Evolutionary conservation across 2,113 vertebrate species (phyloP), one percentile per base, ranked within the genome.

Genomic region (Trematocara variabile): DNA sequence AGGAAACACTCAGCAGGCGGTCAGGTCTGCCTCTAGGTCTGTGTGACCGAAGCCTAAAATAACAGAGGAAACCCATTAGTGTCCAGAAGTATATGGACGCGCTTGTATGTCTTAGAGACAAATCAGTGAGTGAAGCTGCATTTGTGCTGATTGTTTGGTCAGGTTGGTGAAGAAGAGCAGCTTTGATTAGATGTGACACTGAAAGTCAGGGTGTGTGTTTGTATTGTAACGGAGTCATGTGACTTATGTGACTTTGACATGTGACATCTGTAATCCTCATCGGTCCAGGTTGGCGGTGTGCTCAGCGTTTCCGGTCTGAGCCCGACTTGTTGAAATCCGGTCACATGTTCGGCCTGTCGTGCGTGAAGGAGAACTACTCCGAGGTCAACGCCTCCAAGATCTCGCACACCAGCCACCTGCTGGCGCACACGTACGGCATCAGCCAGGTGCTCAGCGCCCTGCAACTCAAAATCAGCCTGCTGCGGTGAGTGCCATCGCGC

Each of bases 401-500:
- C 34, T 95, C 97, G 6, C 97, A 98, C 80, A 98, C 98, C 30
- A 97, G 97, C 87, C 97, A 96, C 33, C 97, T 99, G 63, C 96
- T 99, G 39, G 98, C 97, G 0, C 98, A 99, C 60, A 97, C 98
- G 0, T 97, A 98, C 60, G 94, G 93, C 65, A 97, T 99, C 82
- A 96, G 96, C 7, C 97, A 99, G 89, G 97, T 98, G 83, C 96
- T 99, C 75, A 97, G 97, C 0, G 97, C 98, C 28, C 96, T 99
- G 89, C 97, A 98, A 94, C 97, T 99, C 80, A 98, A 99, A 90
- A 97, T 99, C 96, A 97, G 97, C 96, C 97, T 99, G 54, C 86
- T 99, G 37, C 97, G 97, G 99, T 99, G 95, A 97, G 97, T 95
- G 2, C 2, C 0, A 12, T 5, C 2, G 3, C n/a, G 0, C 13